Conservation (phyloP, 2,888 invertebrate genomes). For the Carabus problematicus region DNA sequence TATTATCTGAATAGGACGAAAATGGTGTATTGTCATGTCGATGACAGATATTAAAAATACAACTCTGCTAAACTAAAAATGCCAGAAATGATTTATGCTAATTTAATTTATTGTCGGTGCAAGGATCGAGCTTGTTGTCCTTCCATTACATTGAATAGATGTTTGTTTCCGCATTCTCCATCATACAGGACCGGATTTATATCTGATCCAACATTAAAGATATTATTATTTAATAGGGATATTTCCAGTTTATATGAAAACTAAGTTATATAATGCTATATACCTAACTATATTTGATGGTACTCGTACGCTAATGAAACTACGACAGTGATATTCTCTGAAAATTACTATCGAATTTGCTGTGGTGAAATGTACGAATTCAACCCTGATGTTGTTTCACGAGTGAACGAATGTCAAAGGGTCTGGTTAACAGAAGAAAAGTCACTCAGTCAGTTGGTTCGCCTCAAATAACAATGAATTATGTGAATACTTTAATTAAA, state of each 20-base stretch:
- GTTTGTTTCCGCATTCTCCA: too few relatives aligned
- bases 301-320: too few relatives aligned
- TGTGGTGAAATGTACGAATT: too few relatives aligned
- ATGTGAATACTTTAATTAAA: constrained; percentile 24
- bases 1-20: background rate
- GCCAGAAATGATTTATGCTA: constrained; percentile 9
- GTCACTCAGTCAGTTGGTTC: constrained; percentile 12
- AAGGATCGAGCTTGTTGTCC: constrained; percentile 10
- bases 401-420: constrained; percentile 13
- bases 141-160: background rate
- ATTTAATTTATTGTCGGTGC: constrained; percentile 6
- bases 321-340: too few relatives aligned
- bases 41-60: constrained; percentile 11
- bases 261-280: too few relatives aligned
- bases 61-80: background rate
- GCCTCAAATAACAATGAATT: constrained; percentile 17
- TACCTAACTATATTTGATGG: too few relatives aligned
- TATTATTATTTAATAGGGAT: too few relatives aligned
- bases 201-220: too few relatives aligned
- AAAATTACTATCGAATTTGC: too few relatives aligned
- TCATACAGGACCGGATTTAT: too few relatives aligned
- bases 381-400: background rate
- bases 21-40: constrained; percentile 7
- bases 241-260: too few relatives aligned
- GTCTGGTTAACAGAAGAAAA: constrained; percentile 1